Percentiles rank a stretch among this genome's conserved stretches.
These are phyloP conservation scores for Germaria angustata DNA, from an alignment of 2,888 invertebrate genomes.

Conservation along the genomic window DNA sequence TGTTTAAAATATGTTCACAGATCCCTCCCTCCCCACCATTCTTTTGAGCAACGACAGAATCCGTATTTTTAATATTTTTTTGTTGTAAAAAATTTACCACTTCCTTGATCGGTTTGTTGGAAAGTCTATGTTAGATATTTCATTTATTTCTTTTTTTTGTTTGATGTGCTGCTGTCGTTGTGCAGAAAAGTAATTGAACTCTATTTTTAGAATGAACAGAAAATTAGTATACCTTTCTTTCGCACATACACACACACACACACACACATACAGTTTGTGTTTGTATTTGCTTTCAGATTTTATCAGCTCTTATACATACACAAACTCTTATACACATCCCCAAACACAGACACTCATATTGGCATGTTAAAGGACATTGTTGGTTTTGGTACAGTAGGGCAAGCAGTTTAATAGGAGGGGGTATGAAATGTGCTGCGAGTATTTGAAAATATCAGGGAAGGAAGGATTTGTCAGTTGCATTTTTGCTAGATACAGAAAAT, in stretches of 20 bases:
- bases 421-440: neutral
- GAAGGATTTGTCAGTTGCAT: constrained; percentile 53
- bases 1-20: constrained; percentile 18
- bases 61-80: neutral
- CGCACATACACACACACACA: neutral
- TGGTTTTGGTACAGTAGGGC: constrained; percentile 38
- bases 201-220: constrained; percentile 60
- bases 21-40: neutral
- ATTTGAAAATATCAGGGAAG: constrained; percentile 12
- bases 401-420: neutral
- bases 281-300: constrained; percentile 20
- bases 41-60: neutral
- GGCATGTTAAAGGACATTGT: constrained; percentile 28
- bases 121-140: constrained; percentile 13
- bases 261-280: neutral
- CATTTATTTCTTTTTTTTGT: constrained; percentile 6
- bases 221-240: constrained; percentile 34
- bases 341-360: neutral
- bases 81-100: constrained; percentile 21
- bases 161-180: constrained; percentile 26
- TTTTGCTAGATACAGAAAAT: constrained; percentile 55
- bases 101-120: constrained; percentile 37
- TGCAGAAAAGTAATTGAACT: constrained; percentile 66
- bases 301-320: constrained; percentile 8
- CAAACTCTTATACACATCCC: neutral